Conservation (phyloP, 2,797 vertebrate genomes). For the Saxicola maurus region DNA sequence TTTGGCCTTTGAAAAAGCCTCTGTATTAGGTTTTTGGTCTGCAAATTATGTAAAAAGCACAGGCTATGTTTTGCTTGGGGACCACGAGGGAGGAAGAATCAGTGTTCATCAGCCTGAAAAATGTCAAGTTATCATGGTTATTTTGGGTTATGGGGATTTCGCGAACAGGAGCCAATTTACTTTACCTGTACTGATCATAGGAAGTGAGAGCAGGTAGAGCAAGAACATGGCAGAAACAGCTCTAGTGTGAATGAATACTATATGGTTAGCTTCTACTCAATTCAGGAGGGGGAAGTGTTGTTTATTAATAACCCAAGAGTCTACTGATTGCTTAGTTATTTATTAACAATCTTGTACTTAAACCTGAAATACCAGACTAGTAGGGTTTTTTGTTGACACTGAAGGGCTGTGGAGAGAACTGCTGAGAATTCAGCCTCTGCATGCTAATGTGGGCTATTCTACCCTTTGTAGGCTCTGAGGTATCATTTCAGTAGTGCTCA, state of each 20-base stretch:
- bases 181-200: neutral
- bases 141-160: neutral
- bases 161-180: neutral
- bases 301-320: neutral
- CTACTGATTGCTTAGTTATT: neutral
- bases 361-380: neutral
- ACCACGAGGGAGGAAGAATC: neutral
- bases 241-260: neutral
- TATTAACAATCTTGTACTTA: slow-evolving; percentile 13
- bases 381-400: neutral
- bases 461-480: neutral
- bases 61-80: neutral
- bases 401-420: neutral
- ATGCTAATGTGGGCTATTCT: neutral
- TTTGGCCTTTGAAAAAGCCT: neutral
- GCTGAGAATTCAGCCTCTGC: neutral
- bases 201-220: rapidly evolving
- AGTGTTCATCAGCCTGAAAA: neutral
- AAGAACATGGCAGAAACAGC: neutral
- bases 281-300: neutral
- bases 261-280: neutral
- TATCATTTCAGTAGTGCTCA: neutral
- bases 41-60: neutral
- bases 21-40: neutral
- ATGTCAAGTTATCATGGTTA: rapidly evolving